Conservation (phyloP, 2,113 vertebrate genomes). For the Apeltes quadracus region DNA sequence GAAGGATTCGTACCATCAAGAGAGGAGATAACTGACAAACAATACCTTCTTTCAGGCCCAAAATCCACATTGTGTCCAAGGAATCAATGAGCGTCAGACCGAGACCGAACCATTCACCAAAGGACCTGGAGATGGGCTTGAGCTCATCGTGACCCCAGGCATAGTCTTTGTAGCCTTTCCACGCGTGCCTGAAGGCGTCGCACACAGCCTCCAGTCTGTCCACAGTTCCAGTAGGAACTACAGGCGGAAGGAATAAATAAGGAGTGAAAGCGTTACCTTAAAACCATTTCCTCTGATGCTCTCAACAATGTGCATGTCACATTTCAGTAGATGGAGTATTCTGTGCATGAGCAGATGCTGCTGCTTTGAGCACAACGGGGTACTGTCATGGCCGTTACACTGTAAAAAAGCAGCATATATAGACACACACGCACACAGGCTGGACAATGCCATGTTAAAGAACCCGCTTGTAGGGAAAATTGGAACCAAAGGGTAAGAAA, state of each 20-base stretch:
- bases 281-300: constrained; percentile 1
- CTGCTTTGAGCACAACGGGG: constrained; percentile 20
- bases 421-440: too few relatives aligned
- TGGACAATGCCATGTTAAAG: neutral
- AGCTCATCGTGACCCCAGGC: constrained; percentile 98
- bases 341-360: neutral
- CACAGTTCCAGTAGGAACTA: constrained; percentile 19
- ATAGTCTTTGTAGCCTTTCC: constrained; percentile 90
- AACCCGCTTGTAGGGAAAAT: constrained; percentile 16
- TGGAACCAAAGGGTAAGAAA: neutral
- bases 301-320: neutral
- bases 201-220: constrained; percentile 85
- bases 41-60: constrained; percentile 91
- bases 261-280: neutral
- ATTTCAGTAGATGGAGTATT: constrained; percentile 13
- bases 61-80: constrained; percentile 97
- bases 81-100: constrained; percentile 93
- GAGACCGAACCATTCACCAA: constrained; percentile 94
- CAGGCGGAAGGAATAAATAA: constrained; percentile 20
- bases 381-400: neutral
- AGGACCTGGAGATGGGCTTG: constrained; percentile 92
- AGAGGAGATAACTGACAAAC: neutral
- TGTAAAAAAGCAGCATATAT: too few relatives aligned
- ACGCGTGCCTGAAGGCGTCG: constrained; percentile 91
- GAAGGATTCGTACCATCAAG: neutral